These are phyloP conservation scores for Pseudotriccus pelzelni DNA, from an alignment of 2,797 vertebrate species.

Conservation along the genomic window DNA sequence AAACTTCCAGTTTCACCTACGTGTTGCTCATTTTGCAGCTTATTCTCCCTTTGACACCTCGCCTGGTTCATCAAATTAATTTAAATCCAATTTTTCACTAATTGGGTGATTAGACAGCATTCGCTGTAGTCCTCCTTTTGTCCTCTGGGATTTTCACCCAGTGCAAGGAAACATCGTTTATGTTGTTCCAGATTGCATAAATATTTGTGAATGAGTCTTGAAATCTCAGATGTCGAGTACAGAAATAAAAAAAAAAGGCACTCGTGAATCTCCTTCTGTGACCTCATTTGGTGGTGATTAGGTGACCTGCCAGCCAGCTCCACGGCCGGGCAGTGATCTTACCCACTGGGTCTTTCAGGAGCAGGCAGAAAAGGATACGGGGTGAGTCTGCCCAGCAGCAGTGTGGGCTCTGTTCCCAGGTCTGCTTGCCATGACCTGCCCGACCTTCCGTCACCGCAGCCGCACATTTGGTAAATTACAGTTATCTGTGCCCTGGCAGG, in stretches of 20 bases:
- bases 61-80: not conserved
- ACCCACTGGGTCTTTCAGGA: no score
- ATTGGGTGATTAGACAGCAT: not conserved
- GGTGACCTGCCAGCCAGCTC: constrained; percentile 3
- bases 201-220: not conserved
- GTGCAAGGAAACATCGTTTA: not conserved
- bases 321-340: not conserved
- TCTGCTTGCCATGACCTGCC: not conserved
- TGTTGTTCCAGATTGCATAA: not conserved
- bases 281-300: constrained; percentile 15
- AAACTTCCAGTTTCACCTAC: not conserved
- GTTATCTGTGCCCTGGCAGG: not conserved
- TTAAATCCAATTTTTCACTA: not conserved
- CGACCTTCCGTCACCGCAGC: not conserved
- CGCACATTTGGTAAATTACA: not conserved
- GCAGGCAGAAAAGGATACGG: no score
- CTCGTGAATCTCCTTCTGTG: not conserved
- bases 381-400: not conserved
- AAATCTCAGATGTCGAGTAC: not conserved
- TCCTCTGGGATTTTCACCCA: not conserved
- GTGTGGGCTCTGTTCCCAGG: not conserved
- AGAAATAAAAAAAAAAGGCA: not conserved
- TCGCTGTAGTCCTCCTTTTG: not conserved
- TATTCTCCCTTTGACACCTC: not conserved
- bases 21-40: not conserved